Conservation (phyloP, 2,113 vertebrate genomes). For the Nerophis ophidion region DNA sequence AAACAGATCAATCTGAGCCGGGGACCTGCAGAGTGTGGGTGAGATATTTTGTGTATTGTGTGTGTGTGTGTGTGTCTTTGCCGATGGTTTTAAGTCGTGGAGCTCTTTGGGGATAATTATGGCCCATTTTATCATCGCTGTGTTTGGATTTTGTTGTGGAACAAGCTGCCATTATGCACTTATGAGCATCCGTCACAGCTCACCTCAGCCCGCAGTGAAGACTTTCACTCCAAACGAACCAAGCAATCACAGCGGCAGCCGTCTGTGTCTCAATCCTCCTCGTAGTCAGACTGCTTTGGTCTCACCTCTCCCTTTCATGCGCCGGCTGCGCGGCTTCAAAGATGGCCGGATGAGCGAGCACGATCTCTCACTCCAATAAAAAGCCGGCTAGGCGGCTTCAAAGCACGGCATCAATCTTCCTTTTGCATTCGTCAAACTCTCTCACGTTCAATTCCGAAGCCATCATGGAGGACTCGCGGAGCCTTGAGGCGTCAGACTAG, state of each 20-base stretch:
- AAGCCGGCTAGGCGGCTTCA: conserved; percentile 44
- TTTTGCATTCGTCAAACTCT: conserved; percentile 54
- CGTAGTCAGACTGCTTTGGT: neutral
- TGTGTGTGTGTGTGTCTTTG: neutral
- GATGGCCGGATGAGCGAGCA: conserved; percentile 47
- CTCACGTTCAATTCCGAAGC: conserved; percentile 42
- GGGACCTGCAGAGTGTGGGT: conserved; percentile 16
- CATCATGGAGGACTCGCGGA: conserved; percentile 46
- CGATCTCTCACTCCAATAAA: conserved; percentile 49
- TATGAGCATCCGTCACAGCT: neutral
- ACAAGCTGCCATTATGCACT: neutral
- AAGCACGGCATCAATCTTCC: conserved; percentile 58
- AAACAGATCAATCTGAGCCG: conserved; percentile 58
- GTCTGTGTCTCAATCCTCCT: neutral
- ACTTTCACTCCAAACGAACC: neutral
- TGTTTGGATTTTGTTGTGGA: neutral
- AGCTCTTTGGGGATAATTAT: neutral
- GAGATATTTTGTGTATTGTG: neutral
- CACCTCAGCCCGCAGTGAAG: neutral
- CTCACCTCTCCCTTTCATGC: neutral
- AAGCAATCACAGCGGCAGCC: neutral
- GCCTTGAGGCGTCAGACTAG: conserved; percentile 48
- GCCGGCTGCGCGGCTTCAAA: conserved; percentile 43
- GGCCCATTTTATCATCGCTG: neutral
- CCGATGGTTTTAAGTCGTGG: neutral